Percentiles rank a stretch among this genome's conserved stretches.
Evolutionary conservation across 2,113 vertebrate genomes (phyloP).

Genomic region (Ranitomeya imitator): DNA sequence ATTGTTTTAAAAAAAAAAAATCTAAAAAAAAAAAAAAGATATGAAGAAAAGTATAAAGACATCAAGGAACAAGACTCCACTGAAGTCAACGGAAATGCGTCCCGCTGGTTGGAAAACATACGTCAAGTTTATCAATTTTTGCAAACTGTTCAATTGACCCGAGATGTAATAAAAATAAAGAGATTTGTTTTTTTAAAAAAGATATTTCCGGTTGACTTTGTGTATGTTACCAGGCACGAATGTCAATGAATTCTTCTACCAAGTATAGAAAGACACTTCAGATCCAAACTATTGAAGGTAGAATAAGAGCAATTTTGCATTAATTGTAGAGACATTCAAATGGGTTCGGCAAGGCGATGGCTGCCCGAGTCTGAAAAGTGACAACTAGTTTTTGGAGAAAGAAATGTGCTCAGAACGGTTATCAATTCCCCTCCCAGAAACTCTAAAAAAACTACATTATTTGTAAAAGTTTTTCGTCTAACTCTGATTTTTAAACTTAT

Average conservation of each 20-base stretch:
- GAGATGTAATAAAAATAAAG: not conserved
- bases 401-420: not conserved
- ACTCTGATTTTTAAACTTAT: no score
- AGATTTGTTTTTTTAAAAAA: not conserved
- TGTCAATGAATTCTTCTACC: not conserved
- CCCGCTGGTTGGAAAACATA: slow-evolving; percentile 19
- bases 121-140: slow-evolving; percentile 20
- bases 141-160: slow-evolving; percentile 2
- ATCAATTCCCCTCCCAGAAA: not conserved
- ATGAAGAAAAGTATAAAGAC: slow-evolving; percentile 33
- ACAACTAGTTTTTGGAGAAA: no score
- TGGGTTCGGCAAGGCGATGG: not conserved
- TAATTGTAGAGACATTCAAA: not conserved
- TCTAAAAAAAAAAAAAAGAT: slow-evolving; percentile 27
- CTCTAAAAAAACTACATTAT: not conserved
- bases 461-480: no score
- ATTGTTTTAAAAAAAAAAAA: slow-evolving; percentile 26
- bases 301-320: not conserved
- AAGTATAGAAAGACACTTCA: not conserved
- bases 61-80: not conserved
- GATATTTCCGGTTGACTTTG: not conserved
- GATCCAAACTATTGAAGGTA: not conserved
- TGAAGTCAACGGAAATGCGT: not conserved
- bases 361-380: no score
- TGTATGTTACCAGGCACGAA: not conserved